phyloP scores from a whole-genome alignment of 2,113 vertebrate genomes.

The Penelope pileata region DNA sequence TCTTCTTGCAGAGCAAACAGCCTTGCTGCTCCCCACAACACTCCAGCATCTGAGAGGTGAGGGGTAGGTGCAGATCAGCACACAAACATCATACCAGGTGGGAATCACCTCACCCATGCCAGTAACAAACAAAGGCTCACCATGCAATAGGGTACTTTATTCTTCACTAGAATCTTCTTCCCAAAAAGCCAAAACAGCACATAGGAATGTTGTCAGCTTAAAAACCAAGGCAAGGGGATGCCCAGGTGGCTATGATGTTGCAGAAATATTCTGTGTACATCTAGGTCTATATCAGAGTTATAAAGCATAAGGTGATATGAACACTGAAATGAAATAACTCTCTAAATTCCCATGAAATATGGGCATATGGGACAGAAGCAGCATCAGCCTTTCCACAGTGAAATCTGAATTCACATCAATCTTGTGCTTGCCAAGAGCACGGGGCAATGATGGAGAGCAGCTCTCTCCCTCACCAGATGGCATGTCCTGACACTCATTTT shows the following conservation, averaged over 20 bases:
- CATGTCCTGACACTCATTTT: background rate
- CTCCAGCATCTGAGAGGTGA: background rate
- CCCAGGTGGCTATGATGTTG: background rate
- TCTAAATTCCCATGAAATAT: background rate
- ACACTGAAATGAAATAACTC: background rate
- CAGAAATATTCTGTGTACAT: background rate
- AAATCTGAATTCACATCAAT: background rate
- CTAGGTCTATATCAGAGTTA: background rate
- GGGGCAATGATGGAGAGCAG: background rate
- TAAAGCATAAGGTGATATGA: background rate
- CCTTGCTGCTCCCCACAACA: background rate
- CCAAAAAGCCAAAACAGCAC: background rate
- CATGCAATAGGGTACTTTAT: background rate
- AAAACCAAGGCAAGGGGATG: rapidly evolving
- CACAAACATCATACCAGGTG: background rate
- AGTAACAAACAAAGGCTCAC: background rate
- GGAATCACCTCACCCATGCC: background rate
- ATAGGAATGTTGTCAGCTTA: background rate
- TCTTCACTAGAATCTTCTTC: background rate
- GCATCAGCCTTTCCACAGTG: background rate
- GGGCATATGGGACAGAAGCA: background rate
- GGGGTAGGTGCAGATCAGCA: background rate
- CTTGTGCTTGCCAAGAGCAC: background rate
- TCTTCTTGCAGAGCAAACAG: background rate
- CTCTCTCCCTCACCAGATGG: background rate